Evolutionary conservation across 2,797 vertebrate species (phyloP).

Genomic region (Coracias cyanogaster): DNA sequence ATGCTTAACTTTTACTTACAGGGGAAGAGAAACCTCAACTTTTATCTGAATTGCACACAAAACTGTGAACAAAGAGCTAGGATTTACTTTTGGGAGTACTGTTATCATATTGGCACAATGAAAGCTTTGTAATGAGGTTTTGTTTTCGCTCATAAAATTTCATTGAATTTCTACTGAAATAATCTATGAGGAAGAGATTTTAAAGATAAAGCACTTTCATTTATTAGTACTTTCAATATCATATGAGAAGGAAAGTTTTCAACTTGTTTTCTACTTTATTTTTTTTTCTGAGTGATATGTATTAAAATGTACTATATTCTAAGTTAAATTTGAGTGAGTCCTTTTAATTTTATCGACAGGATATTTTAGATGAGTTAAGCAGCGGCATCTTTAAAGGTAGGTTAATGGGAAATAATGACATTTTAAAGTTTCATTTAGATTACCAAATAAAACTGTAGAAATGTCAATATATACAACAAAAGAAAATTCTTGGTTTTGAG

Average conservation of each 20-base stretch:
- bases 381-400: background rate
- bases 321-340: background rate
- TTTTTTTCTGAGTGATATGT: background rate
- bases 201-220: slow-evolving; percentile 1
- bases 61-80: background rate
- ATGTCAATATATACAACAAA: background rate
- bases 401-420: background rate
- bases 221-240: background rate
- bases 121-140: slow-evolving; percentile 17
- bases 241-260: background rate
- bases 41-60: slow-evolving; percentile 2
- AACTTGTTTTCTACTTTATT: background rate
- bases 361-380: background rate
- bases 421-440: background rate
- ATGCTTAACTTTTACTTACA: background rate
- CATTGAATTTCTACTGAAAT: slow-evolving; percentile 17
- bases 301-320: background rate
- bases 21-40: background rate
- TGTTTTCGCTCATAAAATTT: background rate
- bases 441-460: background rate
- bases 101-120: background rate
- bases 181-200: background rate
- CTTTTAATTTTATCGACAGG: background rate
- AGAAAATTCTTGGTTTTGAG: background rate
- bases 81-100: background rate